Evolutionary conservation across 2,113 vertebrate genomes (phyloP), one percentile per base, ranked within the genome.

Genomic region (Pelecanus crispus): DNA sequence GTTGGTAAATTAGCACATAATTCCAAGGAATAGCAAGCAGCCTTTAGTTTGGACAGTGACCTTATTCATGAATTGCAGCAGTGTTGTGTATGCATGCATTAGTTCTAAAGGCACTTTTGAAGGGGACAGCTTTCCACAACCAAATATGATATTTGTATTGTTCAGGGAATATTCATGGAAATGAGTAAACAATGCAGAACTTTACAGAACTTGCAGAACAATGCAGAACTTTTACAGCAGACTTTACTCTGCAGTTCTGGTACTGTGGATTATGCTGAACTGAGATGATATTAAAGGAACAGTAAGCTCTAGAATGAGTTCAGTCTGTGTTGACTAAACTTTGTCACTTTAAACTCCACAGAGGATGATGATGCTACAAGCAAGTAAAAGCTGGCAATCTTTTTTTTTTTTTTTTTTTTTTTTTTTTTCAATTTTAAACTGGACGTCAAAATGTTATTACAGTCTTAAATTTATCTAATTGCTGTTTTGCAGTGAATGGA

Each of bases 401-500:
- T 42, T 38, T 38, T 40, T 36, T 58, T 12, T 63, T 42, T 28
- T 42, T 14, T 26, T 15, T n/a, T 50, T 25, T 45, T 44, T 34
- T 38, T n/a, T 56, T 11, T 67, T 38, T 34, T 47, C 6, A 24
- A 3, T 62, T 61, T 88, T 81, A 44, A 75, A 75, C 16, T 38
- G 40, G 32, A 26, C 73, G 19, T 65, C 55, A 86, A 8, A 59
- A 36, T 59, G 17, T 62, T 82, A 16, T 53, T 63, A 3, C 18
- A n/a, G 21, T 73, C 19, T 52, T 68, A 81, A 72, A 42, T 74
- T 56, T 58, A 9, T 79, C 32, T 83, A 59, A 67, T 97, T 79
- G 50, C 59, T 98, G 49, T 97, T 89, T 97, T 96, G 66, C 96
- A 99, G 99, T 99, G 92, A 99, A 99, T 94, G 99, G 99, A 88